Percentiles rank a stretch among this genome's conserved stretches.
These are phyloP conservation scores for Natator depressus DNA, from an alignment of 2,113 vertebrate genomes.

Conservation along the genomic window DNA sequence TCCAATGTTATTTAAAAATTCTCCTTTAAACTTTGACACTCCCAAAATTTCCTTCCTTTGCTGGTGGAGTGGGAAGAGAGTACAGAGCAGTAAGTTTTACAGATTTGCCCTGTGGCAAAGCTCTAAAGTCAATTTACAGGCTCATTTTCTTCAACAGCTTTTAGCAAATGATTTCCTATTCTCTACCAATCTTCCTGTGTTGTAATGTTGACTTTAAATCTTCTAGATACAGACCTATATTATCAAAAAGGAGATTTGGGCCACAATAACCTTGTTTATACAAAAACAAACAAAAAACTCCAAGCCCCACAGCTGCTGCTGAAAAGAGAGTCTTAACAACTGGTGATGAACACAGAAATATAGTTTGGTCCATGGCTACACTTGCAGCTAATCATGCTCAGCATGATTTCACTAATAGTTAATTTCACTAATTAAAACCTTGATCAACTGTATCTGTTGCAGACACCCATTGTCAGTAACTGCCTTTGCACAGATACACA, in stretches of 20 bases:
- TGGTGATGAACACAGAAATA: neutral
- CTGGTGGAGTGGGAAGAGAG: neutral
- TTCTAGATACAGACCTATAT: neutral
- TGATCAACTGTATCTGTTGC: neutral
- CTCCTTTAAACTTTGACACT: neutral
- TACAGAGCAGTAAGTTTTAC: constrained; percentile 33
- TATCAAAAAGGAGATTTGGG: neutral
- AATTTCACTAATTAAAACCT: constrained; percentile 7
- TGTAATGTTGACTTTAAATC: neutral
- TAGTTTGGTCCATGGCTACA: neutral
- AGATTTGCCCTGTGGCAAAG: neutral
- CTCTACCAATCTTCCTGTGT: neutral
- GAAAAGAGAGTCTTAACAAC: neutral
- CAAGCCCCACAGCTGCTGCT: neutral
- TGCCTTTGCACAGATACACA: neutral
- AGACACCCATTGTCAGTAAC: neutral
- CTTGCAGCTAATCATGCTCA: neutral
- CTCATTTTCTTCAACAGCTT: neutral
- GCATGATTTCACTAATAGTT: neutral
- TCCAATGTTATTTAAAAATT: neutral
- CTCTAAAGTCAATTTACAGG: neutral
- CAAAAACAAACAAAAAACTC: neutral
- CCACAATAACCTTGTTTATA: neutral
- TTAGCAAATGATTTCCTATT: neutral
- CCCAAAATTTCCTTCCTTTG: neutral